Conservation (phyloP, 2,797 vertebrate genomes). For the Tadarida brasiliensis region DNA sequence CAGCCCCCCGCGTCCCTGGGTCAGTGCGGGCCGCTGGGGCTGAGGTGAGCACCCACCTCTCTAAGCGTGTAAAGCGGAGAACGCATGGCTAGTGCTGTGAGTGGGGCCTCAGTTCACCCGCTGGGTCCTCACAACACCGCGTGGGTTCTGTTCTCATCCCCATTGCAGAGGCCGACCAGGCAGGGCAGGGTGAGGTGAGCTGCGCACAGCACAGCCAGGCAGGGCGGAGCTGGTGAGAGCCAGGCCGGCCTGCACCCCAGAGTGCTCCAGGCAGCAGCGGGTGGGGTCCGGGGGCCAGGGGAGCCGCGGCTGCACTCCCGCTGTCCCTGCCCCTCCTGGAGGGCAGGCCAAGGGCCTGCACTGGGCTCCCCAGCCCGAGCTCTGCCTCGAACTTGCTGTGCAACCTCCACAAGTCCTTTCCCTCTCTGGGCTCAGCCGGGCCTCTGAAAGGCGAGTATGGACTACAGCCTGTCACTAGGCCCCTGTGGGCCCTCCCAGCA, state of each 20-base stretch:
- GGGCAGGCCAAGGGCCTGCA: neutral
- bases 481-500: neutral
- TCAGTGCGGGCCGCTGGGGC: neutral
- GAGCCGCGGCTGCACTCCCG: neutral
- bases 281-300: neutral
- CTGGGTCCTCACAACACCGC: neutral
- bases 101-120: neutral
- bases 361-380: neutral
- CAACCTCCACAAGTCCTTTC: neutral
- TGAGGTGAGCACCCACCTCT: neutral
- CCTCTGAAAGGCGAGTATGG: neutral
- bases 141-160: neutral
- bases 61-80: rapidly evolving
- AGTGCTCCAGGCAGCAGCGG: neutral
- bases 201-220: neutral
- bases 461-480: neutral
- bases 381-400: neutral
- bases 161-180: neutral
- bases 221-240: neutral
- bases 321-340: neutral
- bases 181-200: neutral
- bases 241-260: neutral
- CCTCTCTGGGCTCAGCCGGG: neutral
- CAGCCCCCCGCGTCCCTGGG: neutral
- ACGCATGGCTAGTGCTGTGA: rapidly evolving